Base-by-base conservation (phyloP, 2,888 invertebrate species). In the Branchellion lobata region DNA sequence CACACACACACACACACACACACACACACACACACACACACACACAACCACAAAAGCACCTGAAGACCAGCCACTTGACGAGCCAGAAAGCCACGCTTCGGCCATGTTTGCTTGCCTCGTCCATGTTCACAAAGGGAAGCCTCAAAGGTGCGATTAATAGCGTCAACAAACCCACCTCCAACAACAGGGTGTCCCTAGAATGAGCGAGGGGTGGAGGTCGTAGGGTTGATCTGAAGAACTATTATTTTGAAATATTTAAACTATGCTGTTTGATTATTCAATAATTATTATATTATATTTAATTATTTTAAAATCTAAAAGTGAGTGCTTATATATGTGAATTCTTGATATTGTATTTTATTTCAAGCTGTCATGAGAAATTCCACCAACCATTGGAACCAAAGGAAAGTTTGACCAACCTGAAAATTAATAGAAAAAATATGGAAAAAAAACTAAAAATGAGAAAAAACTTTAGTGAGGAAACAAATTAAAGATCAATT, bases 321-420 rank as follows among this genome's bases (percentile, higher is more conserved):
- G 47, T 47, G 47, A 47, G 8, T 47, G 47, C 18, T 47, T 47
- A 47, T 14, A 14, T 47, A 14, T 47, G n/a, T n/a, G n/a, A n/a
- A n/a, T n/a, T n/a, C n/a, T n/a, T n/a, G n/a, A n/a, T n/a, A n/a
- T n/a, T n/a, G n/a, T n/a, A n/a, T n/a, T n/a, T n/a, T n/a, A n/a
- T n/a, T n/a, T n/a, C n/a, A n/a, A n/a, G n/a, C n/a, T n/a, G n/a
- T n/a, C n/a, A 57, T 57, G 61, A 57, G 24, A 81, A 24, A 24
- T n/a, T 57, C 61, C 47, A 89, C 90, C 89, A 89, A 92, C 92
- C 92, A 92, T 87, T 92, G 92, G 84, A 91, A 91, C 89, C 90
- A 91, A 84, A 92, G 89, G 86, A 93, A 93, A 73, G 91, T 90
- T 87, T 92, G 92, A 24, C 92, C 92, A 83, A 93, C 90, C 88